These are phyloP conservation scores for Porites lutea DNA, from an alignment of 64 coral and sea anemone species.

Conservation along the genomic window DNA sequence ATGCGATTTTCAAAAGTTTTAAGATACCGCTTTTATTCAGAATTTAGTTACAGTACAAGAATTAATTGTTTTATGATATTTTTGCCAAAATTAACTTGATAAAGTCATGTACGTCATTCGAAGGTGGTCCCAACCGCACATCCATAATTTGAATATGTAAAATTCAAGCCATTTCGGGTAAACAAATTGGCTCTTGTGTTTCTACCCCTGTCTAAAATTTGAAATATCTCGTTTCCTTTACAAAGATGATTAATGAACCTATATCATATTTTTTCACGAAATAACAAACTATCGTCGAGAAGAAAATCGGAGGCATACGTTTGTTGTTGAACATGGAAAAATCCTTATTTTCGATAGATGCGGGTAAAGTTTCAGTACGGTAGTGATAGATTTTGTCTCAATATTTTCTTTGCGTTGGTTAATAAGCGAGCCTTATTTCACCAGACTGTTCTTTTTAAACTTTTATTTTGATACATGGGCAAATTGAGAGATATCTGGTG, in stretches of 20 bases:
- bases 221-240: slow-evolving; percentile 18
- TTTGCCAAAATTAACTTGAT: too few relatives aligned
- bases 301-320: not conserved
- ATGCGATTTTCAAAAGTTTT: not conserved
- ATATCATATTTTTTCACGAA: not conserved
- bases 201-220: slow-evolving; percentile 61
- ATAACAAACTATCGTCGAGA: slow-evolving; percentile 48
- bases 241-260: not conserved
- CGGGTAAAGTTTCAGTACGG: too few relatives aligned
- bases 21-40: not conserved
- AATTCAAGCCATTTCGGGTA: not conserved
- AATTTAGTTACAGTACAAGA: not conserved
- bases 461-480: not conserved
- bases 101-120: too few relatives aligned
- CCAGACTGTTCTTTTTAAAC: not conserved
- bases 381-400: not conserved
- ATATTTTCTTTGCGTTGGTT: not conserved
- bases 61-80: too few relatives aligned
- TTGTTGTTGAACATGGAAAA: not conserved
- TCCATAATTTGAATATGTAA: slow-evolving; percentile 28
- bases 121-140: too few relatives aligned
- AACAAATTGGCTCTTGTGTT: slow-evolving; percentile 54
- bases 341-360: not conserved
- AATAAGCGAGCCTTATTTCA: not conserved
- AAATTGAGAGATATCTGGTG: not conserved